Evolutionary conservation across 2,113 vertebrate genomes (phyloP).

Genomic region (Neomonachus schauinslandi): DNA sequence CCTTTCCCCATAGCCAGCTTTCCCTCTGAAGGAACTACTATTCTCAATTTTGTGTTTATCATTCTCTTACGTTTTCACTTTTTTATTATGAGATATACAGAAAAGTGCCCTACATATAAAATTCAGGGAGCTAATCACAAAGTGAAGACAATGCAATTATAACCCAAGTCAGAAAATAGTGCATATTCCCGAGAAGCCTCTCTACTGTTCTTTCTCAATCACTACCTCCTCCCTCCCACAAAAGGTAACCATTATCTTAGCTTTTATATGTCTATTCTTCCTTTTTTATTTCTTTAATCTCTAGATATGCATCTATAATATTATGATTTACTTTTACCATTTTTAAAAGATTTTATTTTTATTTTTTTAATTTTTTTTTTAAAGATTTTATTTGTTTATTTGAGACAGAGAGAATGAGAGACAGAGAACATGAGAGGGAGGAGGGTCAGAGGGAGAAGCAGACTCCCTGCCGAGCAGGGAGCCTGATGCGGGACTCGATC

Average conservation of each 20-base stretch:
- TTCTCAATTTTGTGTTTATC: not conserved
- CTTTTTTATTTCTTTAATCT: not conserved
- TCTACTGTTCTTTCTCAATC: not conserved
- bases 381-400: no score
- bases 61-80: not conserved
- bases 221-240: not conserved
- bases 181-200: not conserved
- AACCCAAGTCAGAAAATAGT: not conserved
- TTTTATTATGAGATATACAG: not conserved
- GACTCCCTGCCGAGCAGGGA: no score
- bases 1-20: not conserved
- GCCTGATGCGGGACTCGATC: no score
- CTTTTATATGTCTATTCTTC: not conserved
- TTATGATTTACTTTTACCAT: not conserved
- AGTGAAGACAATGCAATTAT: not conserved
- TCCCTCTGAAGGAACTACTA: not conserved
- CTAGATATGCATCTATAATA: not conserved
- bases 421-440: no score
- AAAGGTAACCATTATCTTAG: not conserved
- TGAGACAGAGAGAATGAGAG: no score
- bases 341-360: not conserved
- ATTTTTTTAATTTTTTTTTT: no score
- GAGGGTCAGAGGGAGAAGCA: no score
- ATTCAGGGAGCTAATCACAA: not conserved
- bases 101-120: not conserved